A percentile compares a stretch with the other conserved stretches of the same genome.
phyloP scores from a whole-genome alignment of 2,888 invertebrate species.

The Calliphora vomitoria region DNA sequence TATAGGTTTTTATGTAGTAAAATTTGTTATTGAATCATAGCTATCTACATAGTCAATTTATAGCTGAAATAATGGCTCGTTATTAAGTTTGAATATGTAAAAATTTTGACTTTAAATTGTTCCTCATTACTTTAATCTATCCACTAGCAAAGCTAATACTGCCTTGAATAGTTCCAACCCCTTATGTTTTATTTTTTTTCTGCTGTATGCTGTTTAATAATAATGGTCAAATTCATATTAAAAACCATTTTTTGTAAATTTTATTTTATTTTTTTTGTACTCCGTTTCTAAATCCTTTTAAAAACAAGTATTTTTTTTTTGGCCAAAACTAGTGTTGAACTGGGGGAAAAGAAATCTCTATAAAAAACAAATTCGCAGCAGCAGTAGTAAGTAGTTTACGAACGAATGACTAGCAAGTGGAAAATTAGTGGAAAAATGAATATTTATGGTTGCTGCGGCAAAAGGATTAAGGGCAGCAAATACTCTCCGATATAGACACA shows the following conservation, averaged over 20 bases:
- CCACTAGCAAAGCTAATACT: background rate
- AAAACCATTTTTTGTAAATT: slow-evolving; percentile 9
- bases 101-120: background rate
- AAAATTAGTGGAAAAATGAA: slow-evolving; percentile 69
- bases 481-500: background rate
- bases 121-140: background rate
- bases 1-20: too few species aligned
- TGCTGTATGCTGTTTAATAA: background rate
- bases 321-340: slow-evolving; percentile 39
- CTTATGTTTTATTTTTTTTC: background rate
- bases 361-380: slow-evolving; percentile 42
- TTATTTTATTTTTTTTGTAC: slow-evolving; percentile 26
- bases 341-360: slow-evolving; percentile 65
- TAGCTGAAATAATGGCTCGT: too few species aligned
- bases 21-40: too few species aligned
- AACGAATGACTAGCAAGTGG: slow-evolving; percentile 68
- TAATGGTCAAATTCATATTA: slow-evolving; percentile 28
- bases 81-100: too few species aligned
- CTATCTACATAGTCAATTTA: too few species aligned
- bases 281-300: slow-evolving; percentile 50
- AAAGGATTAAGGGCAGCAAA: slow-evolving; percentile 61
- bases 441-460: slow-evolving; percentile 71
- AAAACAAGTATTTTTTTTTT: slow-evolving; percentile 12
- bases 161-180: slow-evolving; percentile 1
- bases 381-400: slow-evolving; percentile 47